phyloP scores from a whole-genome alignment of 2,113 vertebrate species.

The Notarius lentiginosus region DNA sequence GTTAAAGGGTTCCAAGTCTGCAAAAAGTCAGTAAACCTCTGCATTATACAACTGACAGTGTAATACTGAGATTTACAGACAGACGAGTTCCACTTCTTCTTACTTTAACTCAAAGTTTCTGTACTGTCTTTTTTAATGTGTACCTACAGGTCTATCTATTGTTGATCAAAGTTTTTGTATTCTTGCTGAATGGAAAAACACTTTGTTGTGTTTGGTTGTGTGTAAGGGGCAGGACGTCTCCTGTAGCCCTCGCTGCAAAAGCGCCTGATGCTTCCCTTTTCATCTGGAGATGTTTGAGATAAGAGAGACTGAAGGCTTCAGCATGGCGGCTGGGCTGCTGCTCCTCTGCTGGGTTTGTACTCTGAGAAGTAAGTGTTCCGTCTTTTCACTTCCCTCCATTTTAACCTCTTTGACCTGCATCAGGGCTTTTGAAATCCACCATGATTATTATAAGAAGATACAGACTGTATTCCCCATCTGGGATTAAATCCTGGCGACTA shows the following conservation, averaged over 20 bases:
- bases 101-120: not conserved
- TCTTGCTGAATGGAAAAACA: conserved; percentile 9
- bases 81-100: not conserved
- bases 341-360: not conserved
- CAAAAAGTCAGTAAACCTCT: not conserved
- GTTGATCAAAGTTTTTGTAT: not conserved
- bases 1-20: not conserved
- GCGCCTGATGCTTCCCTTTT: not conserved
- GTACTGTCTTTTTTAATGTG: not conserved
- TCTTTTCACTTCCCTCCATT: not conserved
- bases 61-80: not conserved
- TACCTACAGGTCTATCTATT: not conserved
- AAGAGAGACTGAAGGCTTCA: not conserved
- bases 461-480: not conserved
- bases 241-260: not conserved
- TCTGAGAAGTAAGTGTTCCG: not conserved
- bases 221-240: conserved; percentile 10
- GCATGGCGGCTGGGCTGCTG: conserved; percentile 7
- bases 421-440: not conserved
- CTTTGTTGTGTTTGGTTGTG: not conserved
- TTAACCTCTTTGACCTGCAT: not conserved
- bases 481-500: not conserved
- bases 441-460: not conserved
- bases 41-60: not conserved
- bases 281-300: conserved; percentile 12